These are phyloP conservation scores for Malurus melanocephalus DNA, from an alignment of 2,113 vertebrate species.

Conservation along the genomic window DNA sequence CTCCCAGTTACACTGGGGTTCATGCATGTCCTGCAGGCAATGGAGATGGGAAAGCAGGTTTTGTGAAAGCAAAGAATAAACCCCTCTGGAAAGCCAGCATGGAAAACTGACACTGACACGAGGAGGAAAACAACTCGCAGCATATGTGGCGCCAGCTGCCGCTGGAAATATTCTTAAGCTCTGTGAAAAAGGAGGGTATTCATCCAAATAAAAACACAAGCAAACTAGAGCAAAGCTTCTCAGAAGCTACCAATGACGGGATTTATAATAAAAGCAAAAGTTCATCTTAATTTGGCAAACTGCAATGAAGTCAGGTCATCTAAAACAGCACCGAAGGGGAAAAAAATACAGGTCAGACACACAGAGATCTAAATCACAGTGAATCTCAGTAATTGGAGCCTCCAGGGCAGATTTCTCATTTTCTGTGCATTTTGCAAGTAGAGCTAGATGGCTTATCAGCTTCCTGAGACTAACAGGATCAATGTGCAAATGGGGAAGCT, in stretches of 20 bases:
- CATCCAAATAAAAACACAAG: conserved; percentile 3
- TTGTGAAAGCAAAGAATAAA: background rate
- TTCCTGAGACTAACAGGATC: conserved; percentile 24
- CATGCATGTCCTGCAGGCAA: fast-evolving
- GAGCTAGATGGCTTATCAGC: background rate
- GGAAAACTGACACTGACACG: conserved; percentile 11
- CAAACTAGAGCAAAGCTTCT: background rate
- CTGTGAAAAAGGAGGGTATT: background rate
- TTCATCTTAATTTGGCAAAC: background rate
- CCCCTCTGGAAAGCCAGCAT: background rate
- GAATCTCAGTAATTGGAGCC: background rate
- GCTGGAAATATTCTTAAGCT: conserved; percentile 1
- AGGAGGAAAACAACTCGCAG: background rate
- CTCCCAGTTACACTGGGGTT: background rate
- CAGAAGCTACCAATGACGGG: background rate
- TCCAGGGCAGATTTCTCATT: background rate
- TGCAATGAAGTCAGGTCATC: background rate
- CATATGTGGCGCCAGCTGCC: background rate
- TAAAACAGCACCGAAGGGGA: background rate
- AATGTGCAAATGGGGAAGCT: conserved; percentile 5
- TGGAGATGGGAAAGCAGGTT: fast-evolving
- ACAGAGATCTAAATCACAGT: background rate
- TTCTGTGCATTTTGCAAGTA: conserved; percentile 9
- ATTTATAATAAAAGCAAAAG: background rate
- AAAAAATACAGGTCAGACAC: background rate